Evolutionary conservation across 2,113 vertebrate species (phyloP).

Genomic region (Alexandromys fortis): DNA sequence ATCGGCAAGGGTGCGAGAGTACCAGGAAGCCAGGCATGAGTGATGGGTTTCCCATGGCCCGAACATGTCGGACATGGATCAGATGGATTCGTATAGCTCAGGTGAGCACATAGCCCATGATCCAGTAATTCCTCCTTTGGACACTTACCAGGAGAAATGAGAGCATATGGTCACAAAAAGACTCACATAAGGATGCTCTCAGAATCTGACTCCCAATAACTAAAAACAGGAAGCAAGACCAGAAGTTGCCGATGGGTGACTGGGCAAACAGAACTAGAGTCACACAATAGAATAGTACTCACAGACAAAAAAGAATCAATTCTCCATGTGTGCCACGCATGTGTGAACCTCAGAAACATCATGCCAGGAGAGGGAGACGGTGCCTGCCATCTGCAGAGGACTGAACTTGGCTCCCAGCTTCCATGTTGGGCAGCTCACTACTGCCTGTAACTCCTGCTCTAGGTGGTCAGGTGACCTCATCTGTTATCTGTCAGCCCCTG

Average conservation of each 20-base stretch:
- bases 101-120: background rate
- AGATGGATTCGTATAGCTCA: background rate
- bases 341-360: background rate
- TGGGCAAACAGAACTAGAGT: background rate
- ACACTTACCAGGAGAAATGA: background rate
- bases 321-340: fast-evolving
- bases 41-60: too few relatives aligned
- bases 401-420: background rate
- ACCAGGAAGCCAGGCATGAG: background rate
- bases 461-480: background rate
- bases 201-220: background rate
- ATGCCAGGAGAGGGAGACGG: background rate
- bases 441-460: background rate
- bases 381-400: background rate
- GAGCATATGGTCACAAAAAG: background rate
- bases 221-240: background rate
- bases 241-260: background rate
- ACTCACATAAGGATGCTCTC: background rate
- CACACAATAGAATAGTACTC: background rate
- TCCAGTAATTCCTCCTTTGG: background rate
- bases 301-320: background rate
- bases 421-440: background rate
- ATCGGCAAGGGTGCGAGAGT: background rate
- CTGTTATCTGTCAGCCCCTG: background rate
- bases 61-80: background rate